Evolutionary conservation across 2,113 vertebrate genomes (phyloP).

Genomic region (Cricetomys ansorgei): DNA sequence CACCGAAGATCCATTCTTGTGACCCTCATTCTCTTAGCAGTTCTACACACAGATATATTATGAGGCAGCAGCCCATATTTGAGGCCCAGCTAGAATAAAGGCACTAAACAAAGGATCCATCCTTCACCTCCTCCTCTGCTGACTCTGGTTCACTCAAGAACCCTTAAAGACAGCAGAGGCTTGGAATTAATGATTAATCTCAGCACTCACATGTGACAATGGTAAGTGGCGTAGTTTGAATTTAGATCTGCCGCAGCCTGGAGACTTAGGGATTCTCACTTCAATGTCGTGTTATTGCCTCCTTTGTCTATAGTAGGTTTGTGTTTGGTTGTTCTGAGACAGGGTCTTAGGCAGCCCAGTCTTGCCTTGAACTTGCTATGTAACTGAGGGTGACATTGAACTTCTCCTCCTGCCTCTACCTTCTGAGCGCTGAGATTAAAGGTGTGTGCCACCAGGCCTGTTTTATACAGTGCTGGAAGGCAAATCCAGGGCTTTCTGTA

Average conservation of each 20-base stretch:
- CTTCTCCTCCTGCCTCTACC: neutral
- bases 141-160: neutral
- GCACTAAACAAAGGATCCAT: neutral
- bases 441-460: neutral
- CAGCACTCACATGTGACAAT: neutral
- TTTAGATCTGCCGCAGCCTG: neutral
- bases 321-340: neutral
- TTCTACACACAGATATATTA: neutral
- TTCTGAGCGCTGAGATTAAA: neutral
- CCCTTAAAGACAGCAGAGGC: neutral
- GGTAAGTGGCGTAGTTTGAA: neutral
- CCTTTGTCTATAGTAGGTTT: neutral
- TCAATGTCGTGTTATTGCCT: neutral
- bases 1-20: conserved; percentile 7
- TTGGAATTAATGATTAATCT: neutral
- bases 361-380: neutral
- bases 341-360: neutral
- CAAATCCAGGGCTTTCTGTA: no score
- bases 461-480: neutral
- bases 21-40: neutral
- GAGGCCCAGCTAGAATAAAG: neutral
- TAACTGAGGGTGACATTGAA: neutral
- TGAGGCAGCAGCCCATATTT: neutral
- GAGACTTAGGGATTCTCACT: neutral
- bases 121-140: neutral